These are phyloP conservation scores for Sebastes diploproa DNA, from an alignment of 2,797 vertebrate genomes.

Conservation along the genomic window DNA sequence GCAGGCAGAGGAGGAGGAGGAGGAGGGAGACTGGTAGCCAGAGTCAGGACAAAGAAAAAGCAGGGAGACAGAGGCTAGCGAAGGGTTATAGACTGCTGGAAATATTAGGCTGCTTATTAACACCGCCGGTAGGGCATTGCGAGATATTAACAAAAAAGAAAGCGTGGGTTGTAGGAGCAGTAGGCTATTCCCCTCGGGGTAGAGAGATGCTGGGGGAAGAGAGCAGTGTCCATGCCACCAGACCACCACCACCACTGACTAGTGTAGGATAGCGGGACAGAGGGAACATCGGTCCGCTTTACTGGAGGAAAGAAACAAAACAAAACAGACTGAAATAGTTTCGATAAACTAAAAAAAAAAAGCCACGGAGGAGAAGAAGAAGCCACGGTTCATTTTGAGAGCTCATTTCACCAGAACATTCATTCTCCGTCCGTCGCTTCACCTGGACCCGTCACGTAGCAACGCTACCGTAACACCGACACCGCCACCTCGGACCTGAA, in stretches of 20 bases:
- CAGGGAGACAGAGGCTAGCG: constrained; percentile 94
- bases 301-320: constrained; percentile 39
- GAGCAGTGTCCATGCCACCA: constrained; percentile 73
- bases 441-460: constrained; percentile 48
- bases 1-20: constrained; percentile 95
- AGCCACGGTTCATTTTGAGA: constrained; percentile 21
- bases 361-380: constrained; percentile 26
- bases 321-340: constrained; percentile 61
- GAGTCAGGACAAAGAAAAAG: constrained; percentile 99
- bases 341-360: constrained; percentile 49
- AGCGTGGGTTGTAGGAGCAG: constrained; percentile 70
- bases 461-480: neutral
- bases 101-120: constrained; percentile 65
- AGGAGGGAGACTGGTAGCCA: constrained; percentile 85
- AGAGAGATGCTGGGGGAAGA: constrained; percentile 78
- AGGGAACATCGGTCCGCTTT: constrained; percentile 72
- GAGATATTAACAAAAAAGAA: constrained; percentile 65
- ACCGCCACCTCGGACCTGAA: no score
- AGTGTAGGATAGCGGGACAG: constrained; percentile 81
- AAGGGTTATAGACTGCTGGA: constrained; percentile 71
- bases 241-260: constrained; percentile 57
- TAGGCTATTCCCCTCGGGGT: constrained; percentile 75
- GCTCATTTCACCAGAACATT: neutral
- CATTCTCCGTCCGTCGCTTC: constrained; percentile 10
- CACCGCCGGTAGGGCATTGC: constrained; percentile 43